Evolutionary conservation across 2,888 invertebrate genomes (phyloP), one percentile per base, ranked within the genome.

Genomic region (Cryptus viduatorius): DNA sequence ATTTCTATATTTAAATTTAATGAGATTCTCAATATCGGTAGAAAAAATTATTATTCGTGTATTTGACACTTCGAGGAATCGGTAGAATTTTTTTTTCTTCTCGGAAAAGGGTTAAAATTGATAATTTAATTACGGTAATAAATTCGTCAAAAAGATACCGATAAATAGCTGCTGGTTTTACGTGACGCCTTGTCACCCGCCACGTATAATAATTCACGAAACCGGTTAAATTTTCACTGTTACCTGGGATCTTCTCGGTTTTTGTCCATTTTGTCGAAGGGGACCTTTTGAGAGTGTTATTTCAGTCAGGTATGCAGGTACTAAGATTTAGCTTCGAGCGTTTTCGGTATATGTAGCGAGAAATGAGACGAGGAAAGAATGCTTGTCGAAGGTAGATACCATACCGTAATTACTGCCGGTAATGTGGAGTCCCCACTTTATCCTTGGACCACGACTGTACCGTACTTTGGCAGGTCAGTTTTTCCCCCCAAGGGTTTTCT

Each of bases 371-470:
- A 16, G 16, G 59, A 24, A 64, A 65, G 44, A 77, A 81, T 59
- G 71, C 37, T 48, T 50, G 56, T 50, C 48, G 59, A 12, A 73
- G 75, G 79, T 77, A 77, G 79, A 78, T 29, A 59, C 72, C 77
- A 68, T 76, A 69, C 75, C 68, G 83, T 83, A 85, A 86, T 83
- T 83, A 82, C 81, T n/a, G 86, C 77, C 85, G 86, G 83, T 83
- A 86, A 85, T 50, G 78, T 76, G 75, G 86, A 72, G 53, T 53
- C 65, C 56, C 79, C 79, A 73, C 48, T 71, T 84, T 86, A 86
- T 71, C 86, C 81, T 79, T 80, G 71, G 73, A 53, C 69, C 81
- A 50, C 67, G 68, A 69, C 59, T 71, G 80, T 75, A 86, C 81
- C 84, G 75, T 81, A 61, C 82, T 79, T 84, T 76, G 78, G 71